A percentile compares a stretch with the other conserved stretches of the same genome.
Conservation (phyloP, 2,113 vertebrate species). For the Chiloscyllium plagiosum region DNA sequence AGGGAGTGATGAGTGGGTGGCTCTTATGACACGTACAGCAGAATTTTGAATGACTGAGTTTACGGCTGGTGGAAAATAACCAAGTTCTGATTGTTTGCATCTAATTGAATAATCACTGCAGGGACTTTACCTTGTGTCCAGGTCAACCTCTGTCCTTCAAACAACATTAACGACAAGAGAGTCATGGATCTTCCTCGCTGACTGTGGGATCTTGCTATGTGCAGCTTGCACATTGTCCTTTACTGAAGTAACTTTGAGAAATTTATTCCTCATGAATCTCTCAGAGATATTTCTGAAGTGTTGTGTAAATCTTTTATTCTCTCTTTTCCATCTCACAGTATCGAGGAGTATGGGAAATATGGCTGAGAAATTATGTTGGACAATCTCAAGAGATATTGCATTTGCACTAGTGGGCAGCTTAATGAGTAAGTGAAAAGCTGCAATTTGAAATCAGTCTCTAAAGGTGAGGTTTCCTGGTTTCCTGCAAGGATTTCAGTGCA, state of each 20-base stretch:
- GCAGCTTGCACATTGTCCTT: neutral
- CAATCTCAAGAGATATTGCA: neutral
- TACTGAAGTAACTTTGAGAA: neutral
- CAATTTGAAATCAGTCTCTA: neutral
- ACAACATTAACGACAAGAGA: neutral
- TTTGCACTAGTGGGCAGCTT: neutral
- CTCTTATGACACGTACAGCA: neutral
- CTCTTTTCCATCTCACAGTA: neutral
- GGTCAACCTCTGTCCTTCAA: neutral
- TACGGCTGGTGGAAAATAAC: neutral
- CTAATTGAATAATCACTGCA: neutral
- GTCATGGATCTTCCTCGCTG: neutral
- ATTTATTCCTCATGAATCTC: neutral
- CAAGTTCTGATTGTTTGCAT: neutral
- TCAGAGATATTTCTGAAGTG: too few relatives aligned
- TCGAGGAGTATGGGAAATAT: neutral
- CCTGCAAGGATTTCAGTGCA: neutral
- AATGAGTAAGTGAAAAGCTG: neutral
- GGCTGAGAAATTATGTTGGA: neutral
- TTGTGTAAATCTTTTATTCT: neutral
- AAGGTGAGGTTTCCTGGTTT: neutral
- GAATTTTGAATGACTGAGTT: neutral
- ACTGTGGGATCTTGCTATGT: neutral
- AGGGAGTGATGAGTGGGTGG: neutral
- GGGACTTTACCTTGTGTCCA: neutral